phyloP scores from a whole-genome alignment of 2,113 vertebrate species.

The Ranitomeya variabilis region DNA sequence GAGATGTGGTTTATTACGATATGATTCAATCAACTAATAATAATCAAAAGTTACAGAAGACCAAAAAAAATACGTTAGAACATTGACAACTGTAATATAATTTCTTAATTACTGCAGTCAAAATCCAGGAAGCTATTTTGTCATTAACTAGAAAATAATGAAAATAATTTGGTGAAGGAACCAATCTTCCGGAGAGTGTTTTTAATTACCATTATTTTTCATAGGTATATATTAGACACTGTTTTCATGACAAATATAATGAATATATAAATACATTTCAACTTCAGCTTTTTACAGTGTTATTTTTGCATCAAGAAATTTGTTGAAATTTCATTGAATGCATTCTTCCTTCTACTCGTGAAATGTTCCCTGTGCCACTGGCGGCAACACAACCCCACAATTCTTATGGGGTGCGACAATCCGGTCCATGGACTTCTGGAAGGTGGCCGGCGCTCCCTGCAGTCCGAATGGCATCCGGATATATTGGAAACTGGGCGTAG shows the following conservation, averaged over 20 bases:
- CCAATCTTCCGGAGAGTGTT: background rate
- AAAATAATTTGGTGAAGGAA: background rate
- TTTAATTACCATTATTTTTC: background rate
- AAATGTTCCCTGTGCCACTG: too few relatives aligned
- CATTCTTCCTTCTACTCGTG: too few relatives aligned
- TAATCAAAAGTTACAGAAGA: background rate
- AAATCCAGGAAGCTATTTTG: background rate
- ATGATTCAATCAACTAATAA: background rate
- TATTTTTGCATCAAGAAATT: too few relatives aligned
- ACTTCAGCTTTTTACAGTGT: background rate
- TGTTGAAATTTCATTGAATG: too few relatives aligned
- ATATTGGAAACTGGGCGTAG: too few relatives aligned
- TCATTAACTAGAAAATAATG: background rate
- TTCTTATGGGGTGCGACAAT: too few relatives aligned
- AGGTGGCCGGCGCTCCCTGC: too few relatives aligned
- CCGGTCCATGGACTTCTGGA: too few relatives aligned
- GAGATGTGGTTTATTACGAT: background rate
- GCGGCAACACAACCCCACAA: too few relatives aligned
- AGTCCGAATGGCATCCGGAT: too few relatives aligned
- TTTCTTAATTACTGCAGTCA: background rate
- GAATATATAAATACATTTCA: background rate
- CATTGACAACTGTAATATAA: background rate
- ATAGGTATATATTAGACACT: background rate
- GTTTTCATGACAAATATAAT: background rate
- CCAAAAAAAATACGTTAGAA: background rate